Conservation (phyloP, 2,797 vertebrate species). For the Taenioides sp. region DNA sequence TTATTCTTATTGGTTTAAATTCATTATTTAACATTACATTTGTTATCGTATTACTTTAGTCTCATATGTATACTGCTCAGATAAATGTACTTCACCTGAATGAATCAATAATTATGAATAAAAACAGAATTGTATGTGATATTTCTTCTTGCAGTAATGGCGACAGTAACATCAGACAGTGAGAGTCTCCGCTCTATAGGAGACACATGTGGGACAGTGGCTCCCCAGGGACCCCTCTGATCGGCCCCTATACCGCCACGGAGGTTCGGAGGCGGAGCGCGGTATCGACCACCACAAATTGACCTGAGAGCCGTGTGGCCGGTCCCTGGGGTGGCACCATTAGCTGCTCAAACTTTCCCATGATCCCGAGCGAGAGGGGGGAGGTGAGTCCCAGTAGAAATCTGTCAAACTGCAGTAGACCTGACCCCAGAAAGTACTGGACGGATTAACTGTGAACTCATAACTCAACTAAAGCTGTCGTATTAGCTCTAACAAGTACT, state of each 20-base stretch:
- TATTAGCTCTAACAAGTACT: no score
- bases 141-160: background rate
- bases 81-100: no score
- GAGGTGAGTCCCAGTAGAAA: conserved; percentile 39
- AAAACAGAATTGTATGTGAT: background rate
- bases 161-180: background rate
- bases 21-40: no score
- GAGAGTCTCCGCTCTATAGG: background rate
- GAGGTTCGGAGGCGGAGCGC: conserved; percentile 18
- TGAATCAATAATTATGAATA: no score
- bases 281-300: conserved; percentile 8
- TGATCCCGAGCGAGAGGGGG: conserved; percentile 52
- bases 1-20: no score
- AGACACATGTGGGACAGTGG: conserved; percentile 8
- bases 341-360: conserved; percentile 49
- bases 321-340: conserved; percentile 28
- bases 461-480: conserved; percentile 81
- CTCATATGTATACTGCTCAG: no score
- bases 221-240: conserved; percentile 4
- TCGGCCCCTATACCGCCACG: conserved; percentile 12
- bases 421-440: conserved; percentile 42
- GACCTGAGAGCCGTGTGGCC: conserved; percentile 6
- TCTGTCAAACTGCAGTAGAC: conserved; percentile 35
- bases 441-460: conserved; percentile 76
- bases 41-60: no score